A percentile compares a stretch with the other conserved stretches of the same genome.
These are phyloP conservation scores for Pyrrhosoma nymphula DNA, from an alignment of 2,888 invertebrate genomes.

Conservation along the genomic window DNA sequence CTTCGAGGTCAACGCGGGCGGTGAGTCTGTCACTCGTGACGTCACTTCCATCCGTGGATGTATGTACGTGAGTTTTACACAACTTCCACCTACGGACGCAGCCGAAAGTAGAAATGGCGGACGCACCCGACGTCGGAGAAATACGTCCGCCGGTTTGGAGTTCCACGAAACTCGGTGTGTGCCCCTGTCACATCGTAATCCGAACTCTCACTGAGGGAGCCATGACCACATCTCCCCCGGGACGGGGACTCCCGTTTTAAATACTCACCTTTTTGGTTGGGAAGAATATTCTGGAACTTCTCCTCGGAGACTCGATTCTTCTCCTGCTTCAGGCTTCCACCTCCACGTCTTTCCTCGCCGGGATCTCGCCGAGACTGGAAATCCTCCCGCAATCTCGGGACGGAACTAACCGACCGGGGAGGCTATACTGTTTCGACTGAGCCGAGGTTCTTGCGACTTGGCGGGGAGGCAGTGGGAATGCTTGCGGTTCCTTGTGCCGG, in stretches of 20 bases:
- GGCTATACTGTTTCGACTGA: slow-evolving; percentile 1
- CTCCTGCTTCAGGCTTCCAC: neutral
- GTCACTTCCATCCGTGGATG: slow-evolving; percentile 52
- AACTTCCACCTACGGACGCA: slow-evolving; percentile 18
- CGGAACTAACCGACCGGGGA: neutral
- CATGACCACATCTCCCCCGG: neutral
- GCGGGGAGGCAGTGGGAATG: neutral
- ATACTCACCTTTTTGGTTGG: neutral
- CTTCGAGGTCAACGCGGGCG: slow-evolving; percentile 50
- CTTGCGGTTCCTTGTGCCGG: neutral
- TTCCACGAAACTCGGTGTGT: neutral
- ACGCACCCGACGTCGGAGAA: neutral
- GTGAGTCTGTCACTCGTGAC: slow-evolving; percentile 55
- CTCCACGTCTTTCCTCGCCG: neutral
- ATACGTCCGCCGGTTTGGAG: neutral
- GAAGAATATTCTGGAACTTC: neutral
- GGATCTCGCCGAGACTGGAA: neutral
- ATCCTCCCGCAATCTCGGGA: neutral
- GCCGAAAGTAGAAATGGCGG: slow-evolving; percentile 48
- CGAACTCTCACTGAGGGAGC: neutral
- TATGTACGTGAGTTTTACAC: slow-evolving; percentile 34
- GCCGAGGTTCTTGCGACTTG: neutral
- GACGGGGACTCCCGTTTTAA: neutral
- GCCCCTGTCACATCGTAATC: neutral
- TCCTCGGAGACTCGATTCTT: neutral